Conservation (phyloP, 2,888 invertebrate genomes). For the Thereva unica region DNA sequence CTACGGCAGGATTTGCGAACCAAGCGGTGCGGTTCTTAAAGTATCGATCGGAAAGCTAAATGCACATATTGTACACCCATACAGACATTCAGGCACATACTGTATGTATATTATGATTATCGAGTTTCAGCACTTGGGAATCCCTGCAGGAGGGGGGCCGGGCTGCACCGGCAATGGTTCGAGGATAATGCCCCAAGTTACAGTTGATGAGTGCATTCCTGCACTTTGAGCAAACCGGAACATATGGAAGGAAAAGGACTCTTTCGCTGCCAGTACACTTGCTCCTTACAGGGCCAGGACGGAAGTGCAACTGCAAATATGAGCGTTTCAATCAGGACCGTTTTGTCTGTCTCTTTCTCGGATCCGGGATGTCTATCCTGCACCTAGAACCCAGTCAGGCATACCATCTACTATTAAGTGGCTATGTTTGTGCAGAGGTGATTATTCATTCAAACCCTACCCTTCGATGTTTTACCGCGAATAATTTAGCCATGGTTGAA, state of each 20-base stretch:
- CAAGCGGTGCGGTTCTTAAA: conserved; percentile 32
- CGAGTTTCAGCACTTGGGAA: conserved; percentile 30
- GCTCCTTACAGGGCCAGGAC: conserved; percentile 7
- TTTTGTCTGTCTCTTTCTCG: conserved; percentile 1
- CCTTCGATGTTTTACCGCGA: conserved; percentile 14
- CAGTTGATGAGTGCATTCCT: conserved; percentile 31
- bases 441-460: conserved; percentile 21
- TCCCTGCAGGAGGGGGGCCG: conserved; percentile 11
- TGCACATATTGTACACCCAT: conserved; percentile 28
- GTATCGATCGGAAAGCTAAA: conserved; percentile 33
- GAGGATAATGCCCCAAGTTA: conserved; percentile 17
- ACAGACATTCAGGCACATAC: conserved; percentile 7
- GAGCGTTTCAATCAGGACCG: neutral
- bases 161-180: conserved; percentile 6
- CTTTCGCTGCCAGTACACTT: conserved; percentile 1
- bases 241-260: conserved; percentile 21
- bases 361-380: neutral
- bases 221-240: conserved; percentile 33
- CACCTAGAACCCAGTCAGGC: conserved; percentile 21
- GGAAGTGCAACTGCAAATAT: conserved; percentile 28
- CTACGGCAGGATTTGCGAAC: conserved; percentile 25
- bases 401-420: conserved; percentile 28
- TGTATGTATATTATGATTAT: conserved; percentile 38
- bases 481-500: conserved; percentile 2
- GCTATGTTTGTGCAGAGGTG: conserved; percentile 10